phyloP scores from a whole-genome alignment of 2,888 invertebrate genomes.

The Shargacucullia verbasci region DNA sequence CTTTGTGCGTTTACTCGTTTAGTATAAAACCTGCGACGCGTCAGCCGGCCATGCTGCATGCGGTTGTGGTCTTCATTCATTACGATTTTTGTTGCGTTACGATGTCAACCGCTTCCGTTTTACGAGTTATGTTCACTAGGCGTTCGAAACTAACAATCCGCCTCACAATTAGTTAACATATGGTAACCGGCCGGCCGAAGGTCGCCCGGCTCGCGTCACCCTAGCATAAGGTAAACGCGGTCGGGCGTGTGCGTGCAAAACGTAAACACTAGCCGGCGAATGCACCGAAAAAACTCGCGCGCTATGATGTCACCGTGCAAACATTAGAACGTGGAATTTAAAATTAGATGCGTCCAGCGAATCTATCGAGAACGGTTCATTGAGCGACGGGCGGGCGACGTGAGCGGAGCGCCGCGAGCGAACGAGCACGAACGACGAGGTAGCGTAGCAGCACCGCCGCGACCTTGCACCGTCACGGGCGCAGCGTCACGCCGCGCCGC shows the following conservation, averaged over 20 bases:
- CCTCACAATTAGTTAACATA: conserved; percentile 48
- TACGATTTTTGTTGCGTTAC: conserved; percentile 57
- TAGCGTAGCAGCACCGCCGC: conserved; percentile 66
- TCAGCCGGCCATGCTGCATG: conserved; percentile 53
- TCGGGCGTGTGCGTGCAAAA: conserved; percentile 75
- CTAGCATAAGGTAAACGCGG: conserved; percentile 69
- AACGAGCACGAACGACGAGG: conserved; percentile 85
- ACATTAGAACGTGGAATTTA: conserved; percentile 83
- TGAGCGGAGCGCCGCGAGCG: conserved; percentile 85
- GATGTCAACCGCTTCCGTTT: conserved; percentile 19
- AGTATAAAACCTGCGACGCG: conserved; percentile 59
- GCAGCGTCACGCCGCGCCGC: conserved; percentile 83
- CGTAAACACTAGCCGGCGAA: conserved; percentile 82
- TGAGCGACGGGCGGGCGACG: conserved; percentile 87
- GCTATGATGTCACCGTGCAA: conserved; percentile 87
- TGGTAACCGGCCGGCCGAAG: conserved; percentile 63
- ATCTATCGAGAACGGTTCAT: conserved; percentile 82
- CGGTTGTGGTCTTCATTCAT: conserved; percentile 43
- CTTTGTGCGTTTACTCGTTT: conserved; percentile 64
- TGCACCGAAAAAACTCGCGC: conserved; percentile 82
- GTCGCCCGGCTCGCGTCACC: conserved; percentile 72
- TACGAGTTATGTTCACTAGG: conserved; percentile 5
- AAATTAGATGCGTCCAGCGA: conserved; percentile 83
- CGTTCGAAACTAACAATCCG: conserved; percentile 23
- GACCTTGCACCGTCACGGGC: conserved; percentile 85